Conservation (phyloP, 2,888 invertebrate genomes). For the Drosophila gaucha region DNA sequence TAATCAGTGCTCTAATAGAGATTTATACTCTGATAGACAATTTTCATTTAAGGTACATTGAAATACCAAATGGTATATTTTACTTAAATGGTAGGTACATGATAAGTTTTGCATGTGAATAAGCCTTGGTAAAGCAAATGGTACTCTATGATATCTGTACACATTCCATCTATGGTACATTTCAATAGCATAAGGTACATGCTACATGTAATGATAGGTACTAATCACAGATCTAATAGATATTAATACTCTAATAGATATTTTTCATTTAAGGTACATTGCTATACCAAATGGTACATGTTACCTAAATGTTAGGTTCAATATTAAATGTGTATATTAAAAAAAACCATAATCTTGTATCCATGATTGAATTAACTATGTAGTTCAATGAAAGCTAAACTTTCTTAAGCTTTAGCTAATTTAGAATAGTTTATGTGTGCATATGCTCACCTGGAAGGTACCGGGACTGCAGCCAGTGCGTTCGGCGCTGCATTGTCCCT, state of each 20-base stretch:
- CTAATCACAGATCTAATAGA: no score
- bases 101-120: not conserved
- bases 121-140: no score
- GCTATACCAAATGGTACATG: not conserved
- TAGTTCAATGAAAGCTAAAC: no score
- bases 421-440: no score
- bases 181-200: not conserved
- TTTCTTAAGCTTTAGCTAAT: no score
- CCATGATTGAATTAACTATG: no score
- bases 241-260: not conserved
- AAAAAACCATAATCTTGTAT: no score
- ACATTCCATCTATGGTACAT: not conserved
- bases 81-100: not conserved
- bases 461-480: conserved; percentile 92
- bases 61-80: not conserved
- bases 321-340: no score
- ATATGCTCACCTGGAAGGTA: conserved; percentile 88
- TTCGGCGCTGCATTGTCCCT: conserved; percentile 88
- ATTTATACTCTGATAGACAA: not conserved
- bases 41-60: not conserved
- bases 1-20: no score
- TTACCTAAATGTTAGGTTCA: not conserved
- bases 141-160: no score
- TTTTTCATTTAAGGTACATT: not conserved
- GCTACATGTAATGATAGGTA: not conserved